Evolutionary conservation across 2,113 vertebrate species (phyloP), one percentile per base, ranked within the genome.

Genomic region (Zingel zingel): DNA sequence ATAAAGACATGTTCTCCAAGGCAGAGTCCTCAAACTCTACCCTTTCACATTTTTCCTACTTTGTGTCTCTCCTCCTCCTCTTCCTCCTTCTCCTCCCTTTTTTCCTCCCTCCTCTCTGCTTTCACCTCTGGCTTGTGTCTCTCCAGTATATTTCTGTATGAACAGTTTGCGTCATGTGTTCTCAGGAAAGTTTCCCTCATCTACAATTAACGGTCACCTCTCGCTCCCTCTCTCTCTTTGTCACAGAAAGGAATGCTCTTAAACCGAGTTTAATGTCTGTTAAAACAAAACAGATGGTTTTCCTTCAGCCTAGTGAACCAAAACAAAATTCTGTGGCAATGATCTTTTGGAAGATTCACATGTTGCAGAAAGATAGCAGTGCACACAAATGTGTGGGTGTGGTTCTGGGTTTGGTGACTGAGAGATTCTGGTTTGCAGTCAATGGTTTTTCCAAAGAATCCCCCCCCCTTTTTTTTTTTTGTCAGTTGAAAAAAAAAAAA

Each of bases 271-370:
- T 86, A 87, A 89, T 82, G 85, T 88, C 70, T 19, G 51, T 75
- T 94, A 91, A 94, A 93, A 85, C 70, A 85, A 91, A 94, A 83
- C 94, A 94, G 90, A 94, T 94, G 93, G 30, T 65, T 89, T 71
- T 74, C 33, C 25, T 83, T 75, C 77, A 79, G 65, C 82, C 11
- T 5, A 83, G 68, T 10, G 23, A 71, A 77, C 47, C 57, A 78
- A 79, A 81, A 79, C 18, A 73, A 91, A 87, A 81, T n/a, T 45
- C 82, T 86, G 81, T 70, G 75, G 79, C 66, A 39, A 62, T 54
- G 48, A 83, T 65, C 62, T 74, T 86, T 74, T 76, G 83, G 71
- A 86, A n/a, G 81, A 86, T 84, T 82, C 54, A 25, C 36, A 72
- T 86, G 87, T 78, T 90, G 77, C 85, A 79, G 66, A 73, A 70